A percentile compares a stretch with the other conserved stretches of the same genome.
Conservation (phyloP, 1,140 invertebrate genomes). For the Platorchestia sp. region DNA sequence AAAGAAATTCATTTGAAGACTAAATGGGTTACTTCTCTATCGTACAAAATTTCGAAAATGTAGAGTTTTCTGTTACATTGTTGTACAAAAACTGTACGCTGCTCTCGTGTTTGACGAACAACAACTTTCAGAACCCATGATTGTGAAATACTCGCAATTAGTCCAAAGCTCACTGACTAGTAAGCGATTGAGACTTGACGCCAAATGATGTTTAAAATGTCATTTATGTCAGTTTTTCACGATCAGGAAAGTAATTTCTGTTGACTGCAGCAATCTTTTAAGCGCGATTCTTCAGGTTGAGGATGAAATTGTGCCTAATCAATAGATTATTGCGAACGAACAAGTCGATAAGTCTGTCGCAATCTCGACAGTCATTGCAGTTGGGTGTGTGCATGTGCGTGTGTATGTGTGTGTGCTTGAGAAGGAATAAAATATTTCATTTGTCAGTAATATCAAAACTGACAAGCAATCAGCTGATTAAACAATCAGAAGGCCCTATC, state of each 20-base stretch:
- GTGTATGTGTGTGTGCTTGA: not conserved
- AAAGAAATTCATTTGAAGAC: not conserved
- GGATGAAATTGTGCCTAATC: not conserved
- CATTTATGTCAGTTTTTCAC: too few relatives aligned
- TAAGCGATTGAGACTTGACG: too few relatives aligned
- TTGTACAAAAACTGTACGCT: not conserved
- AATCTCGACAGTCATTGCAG: not conserved
- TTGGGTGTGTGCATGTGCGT: too few relatives aligned
- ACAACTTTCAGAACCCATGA: too few relatives aligned
- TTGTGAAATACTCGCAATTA: too few relatives aligned
- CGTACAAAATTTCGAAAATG: not conserved
- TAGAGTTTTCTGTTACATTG: too few relatives aligned
- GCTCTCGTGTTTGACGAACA: not conserved
- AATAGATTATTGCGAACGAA: not conserved
- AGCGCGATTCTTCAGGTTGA: too few relatives aligned
- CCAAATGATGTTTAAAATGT: too few relatives aligned
- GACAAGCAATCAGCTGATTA: not conserved
- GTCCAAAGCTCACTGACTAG: too few relatives aligned
- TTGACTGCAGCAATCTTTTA: too few relatives aligned
- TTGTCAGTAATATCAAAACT: not conserved
- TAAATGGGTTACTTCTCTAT: not conserved
- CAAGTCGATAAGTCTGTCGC: too few relatives aligned
- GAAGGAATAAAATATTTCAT: not conserved
- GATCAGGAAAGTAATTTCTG: too few relatives aligned
- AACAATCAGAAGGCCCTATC: not conserved